Conservation (phyloP, 2,797 vertebrate genomes). For the Garrulus glandarius region DNA sequence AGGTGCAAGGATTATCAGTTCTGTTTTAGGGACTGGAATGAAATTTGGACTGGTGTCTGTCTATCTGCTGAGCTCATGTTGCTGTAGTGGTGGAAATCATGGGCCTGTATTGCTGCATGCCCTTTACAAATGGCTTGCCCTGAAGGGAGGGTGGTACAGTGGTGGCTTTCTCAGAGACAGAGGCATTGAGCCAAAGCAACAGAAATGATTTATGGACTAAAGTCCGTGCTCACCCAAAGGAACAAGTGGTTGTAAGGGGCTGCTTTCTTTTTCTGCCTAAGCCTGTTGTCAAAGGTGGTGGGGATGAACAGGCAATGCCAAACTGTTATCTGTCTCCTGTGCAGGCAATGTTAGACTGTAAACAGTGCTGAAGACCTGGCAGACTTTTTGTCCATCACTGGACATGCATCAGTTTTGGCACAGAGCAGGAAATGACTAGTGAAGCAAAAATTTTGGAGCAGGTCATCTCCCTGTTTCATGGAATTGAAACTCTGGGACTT, state of each 20-base stretch:
- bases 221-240: not conserved
- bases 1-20: not conserved
- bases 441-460: not conserved
- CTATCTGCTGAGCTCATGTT: not conserved
- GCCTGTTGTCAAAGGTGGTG: not conserved
- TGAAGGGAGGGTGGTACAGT: not conserved
- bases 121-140: not conserved
- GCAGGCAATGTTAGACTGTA: not conserved
- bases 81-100: not conserved
- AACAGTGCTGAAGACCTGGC: not conserved
- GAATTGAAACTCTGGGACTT: not conserved
- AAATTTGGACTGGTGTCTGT: not conserved
- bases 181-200: not conserved
- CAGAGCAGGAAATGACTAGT: not conserved
- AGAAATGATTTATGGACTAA: not conserved
- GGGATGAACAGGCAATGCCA: not conserved
- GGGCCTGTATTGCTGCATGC: not conserved
- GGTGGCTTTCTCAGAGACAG: not conserved
- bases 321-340: not conserved
- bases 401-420: not conserved
- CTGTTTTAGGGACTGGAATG: not conserved
- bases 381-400: not conserved
- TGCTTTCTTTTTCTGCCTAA: not conserved
- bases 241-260: not conserved
- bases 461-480: not conserved